Evolutionary conservation across 2,113 vertebrate genomes (phyloP), one percentile per base, ranked within the genome.

Genomic region (Thymallus thymallus): DNA sequence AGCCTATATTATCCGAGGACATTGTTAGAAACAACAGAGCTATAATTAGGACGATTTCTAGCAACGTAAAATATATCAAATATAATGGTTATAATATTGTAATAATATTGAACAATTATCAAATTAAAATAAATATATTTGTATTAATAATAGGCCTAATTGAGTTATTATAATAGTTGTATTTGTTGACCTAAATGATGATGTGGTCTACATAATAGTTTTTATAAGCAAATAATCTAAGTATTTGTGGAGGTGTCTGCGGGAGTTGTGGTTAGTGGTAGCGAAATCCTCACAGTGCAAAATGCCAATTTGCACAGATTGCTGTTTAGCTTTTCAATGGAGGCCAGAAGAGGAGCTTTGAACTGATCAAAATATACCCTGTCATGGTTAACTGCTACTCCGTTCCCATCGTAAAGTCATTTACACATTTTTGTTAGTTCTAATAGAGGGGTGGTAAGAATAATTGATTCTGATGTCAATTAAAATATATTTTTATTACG

Each of bases 401-500:
- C 68, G 71, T 75, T 64, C 80, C 63, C 16, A 76, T 76, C 32
- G 76, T 60, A 67, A 77, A 87, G 77, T 71, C 24, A 78, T 74
- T 83, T 45, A 60, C 68, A 70, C 64, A 18, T 75, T 80, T 84
- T 63, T 72, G 85, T 88, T 61, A 69, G 73, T 75, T 81, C 69
- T 77, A 81, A 88, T 77, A 73, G 78, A 87, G 79, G 77, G 55
- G 73, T 65, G 67, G 73, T 66, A 61, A 72, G 75, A 83, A 75
- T 82, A 84, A 83, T 69, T 55, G 29, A 70, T 80, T 82, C 80
- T 70, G 58, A 29, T 85, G 85, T 81, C 83, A 81, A 88, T 80
- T 90, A 85, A 41, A 78, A 82, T 72, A 81, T 79, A 76, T 87
- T 87, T 77, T 83, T 76, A 88, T 91, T 82, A 82, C 81, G 65